Base-by-base conservation (phyloP, 2,113 vertebrate genomes). In the Hydrochoerus hydrochaeris region DNA sequence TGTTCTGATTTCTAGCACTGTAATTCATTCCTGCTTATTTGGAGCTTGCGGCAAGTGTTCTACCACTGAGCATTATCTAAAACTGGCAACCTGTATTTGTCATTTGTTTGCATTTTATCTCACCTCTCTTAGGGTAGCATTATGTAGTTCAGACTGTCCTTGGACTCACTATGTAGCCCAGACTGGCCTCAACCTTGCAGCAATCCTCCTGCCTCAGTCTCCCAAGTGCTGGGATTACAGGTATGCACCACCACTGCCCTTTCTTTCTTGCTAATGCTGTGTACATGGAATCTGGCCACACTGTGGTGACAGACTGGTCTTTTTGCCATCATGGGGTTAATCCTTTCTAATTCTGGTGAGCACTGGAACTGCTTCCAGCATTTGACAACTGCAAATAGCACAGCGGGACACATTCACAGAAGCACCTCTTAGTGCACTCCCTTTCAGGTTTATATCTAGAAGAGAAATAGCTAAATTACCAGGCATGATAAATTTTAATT, bases 381-480 rank as follows among this genome's bases (percentile, higher is more conserved):
- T 20, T 28, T 86, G 86, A 93, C 54, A 71, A 20, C 78, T 69
- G 63, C 28, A 44, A 86, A 26, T 0, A 9, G 69, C 11, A 52
- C 54, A 69, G n/a, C 17, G n/a, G 49, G 81, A 14, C 65, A 85
- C 28, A 22, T 14, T 54, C 46, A 63, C 0, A 54, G 80, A 88
- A 65, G 57, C 67, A 41, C 57, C 63, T 93, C 60, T 62, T 17
- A 3, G 65, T 17, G n/a, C 22, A 49, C 1, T 52, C 82, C 49
- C 52, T 60, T 85, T 63, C 49, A 73, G 88, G 60, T 52, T 97
- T 94, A 58, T 41, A 91, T 46, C 54, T 57, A 86, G n/a, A 35
- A 92, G 57, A 90, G 54, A 92, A 88, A 93, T 0, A 86, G 86
- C 93, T 89, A 84, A 78, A 35, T 63, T 83, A 87, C 38, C 26